Base-by-base conservation (phyloP, 2,888 invertebrate genomes). In the Diaprepes abbreviatus region DNA sequence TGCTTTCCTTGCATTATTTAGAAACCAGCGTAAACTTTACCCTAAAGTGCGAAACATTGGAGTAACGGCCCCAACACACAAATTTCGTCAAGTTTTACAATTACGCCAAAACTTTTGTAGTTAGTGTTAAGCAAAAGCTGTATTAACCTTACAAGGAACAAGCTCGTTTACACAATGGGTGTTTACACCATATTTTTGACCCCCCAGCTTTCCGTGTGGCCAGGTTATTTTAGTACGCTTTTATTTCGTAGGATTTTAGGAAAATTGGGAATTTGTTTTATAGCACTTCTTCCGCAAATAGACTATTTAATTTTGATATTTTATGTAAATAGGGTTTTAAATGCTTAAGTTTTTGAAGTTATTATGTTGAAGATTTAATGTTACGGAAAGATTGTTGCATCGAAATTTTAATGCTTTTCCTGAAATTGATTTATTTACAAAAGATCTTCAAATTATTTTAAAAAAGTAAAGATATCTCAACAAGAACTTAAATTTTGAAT, bases 11-110 rank as follows among this genome's bases (percentile, higher is more conserved):
- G 81, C 82, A 82, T 81, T 82, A 82, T 82, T 82, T 82, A 82
- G 81, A 78, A 78, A 78, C 78, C 74, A 45, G 35, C 59, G 59
- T 45, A 48, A 60, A 60, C 59, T 60, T 60, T 43, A 12, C 59
- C 59, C 48, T 43, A 50, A 24, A 50, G 24, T 50, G 14, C 33
- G 81, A 80, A 81, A 81, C 81, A 81, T 79, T 77, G 78, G 77
- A 73, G 78, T 81, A 81, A 82, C 80, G 79, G 80, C 77, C 78
- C 77, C 78, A 60, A 77, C 80, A 82, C 81, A 80, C 81, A 82
- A 81, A 82, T 82, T 81, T 79, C 74, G 74, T 74, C 77, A 83
- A 83, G 81, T 83, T 83, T 83, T 80, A 82, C 82, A 83, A 82
- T 83, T 83, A 83, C 77, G 76, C 60, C 36, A 73, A 75, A 82